A percentile compares a stretch with the other conserved stretches of the same genome.
phyloP scores from a whole-genome alignment of 1,140 invertebrate species.

The Nephila pilipes region DNA sequence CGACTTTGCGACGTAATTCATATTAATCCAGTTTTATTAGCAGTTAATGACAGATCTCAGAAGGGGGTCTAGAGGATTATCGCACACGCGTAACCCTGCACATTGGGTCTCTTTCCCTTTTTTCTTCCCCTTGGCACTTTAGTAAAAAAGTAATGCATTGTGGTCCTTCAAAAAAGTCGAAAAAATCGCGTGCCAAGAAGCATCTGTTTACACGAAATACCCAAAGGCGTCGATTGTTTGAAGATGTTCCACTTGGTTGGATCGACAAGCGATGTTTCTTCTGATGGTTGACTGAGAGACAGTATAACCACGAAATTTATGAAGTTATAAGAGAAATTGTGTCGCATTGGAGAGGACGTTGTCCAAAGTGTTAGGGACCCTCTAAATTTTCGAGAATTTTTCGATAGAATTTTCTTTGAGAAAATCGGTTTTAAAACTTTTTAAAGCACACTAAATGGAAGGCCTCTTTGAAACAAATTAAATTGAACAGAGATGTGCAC shows the following conservation, averaged over 20 bases:
- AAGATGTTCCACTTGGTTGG: constrained; percentile 48
- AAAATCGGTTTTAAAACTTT: too few species aligned
- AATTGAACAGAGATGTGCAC: too few species aligned
- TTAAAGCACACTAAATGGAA: too few species aligned
- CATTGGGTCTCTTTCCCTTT: not conserved
- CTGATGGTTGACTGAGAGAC: not conserved
- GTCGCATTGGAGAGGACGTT: too few species aligned
- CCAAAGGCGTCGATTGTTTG: constrained; percentile 62
- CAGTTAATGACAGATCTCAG: constrained; percentile 36
- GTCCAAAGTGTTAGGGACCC: too few species aligned
- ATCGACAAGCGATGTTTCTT: constrained; percentile 34
- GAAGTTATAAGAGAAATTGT: not conserved
- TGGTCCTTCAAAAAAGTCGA: not conserved
- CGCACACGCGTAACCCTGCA: constrained; percentile 12
- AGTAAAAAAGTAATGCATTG: constrained; percentile 15
- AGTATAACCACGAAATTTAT: not conserved
- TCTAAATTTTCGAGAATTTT: too few species aligned
- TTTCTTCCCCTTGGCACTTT: not conserved
- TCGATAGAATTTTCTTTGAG: too few species aligned
- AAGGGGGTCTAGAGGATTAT: constrained; percentile 54
- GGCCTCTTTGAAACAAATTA: too few species aligned
- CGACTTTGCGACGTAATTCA: constrained; percentile 12
- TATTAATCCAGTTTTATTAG: constrained; percentile 56
- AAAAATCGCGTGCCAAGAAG: constrained; percentile 26
- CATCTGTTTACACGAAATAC: constrained; percentile 68